Conservation (phyloP, 2,113 vertebrate genomes). For the Gasterosteus nipponicus region DNA sequence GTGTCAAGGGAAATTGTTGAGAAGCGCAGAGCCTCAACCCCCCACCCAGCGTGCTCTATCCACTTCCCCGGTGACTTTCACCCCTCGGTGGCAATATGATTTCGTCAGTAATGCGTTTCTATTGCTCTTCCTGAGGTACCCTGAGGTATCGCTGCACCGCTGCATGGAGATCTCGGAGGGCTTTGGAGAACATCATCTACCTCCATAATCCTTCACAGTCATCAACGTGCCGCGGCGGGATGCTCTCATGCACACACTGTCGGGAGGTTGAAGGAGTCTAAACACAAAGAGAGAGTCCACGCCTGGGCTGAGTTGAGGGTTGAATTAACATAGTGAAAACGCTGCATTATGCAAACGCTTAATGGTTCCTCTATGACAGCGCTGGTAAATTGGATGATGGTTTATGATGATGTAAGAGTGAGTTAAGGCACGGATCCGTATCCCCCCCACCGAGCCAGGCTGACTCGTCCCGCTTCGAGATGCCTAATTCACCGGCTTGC, state of each 20-base stretch:
- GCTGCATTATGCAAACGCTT: conserved; percentile 78
- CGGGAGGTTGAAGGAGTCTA: conserved; percentile 36
- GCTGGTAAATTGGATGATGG: conserved; percentile 74
- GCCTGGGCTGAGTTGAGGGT: conserved; percentile 35
- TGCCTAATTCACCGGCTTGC: conserved; percentile 14
- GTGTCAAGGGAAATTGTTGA: conserved; percentile 46
- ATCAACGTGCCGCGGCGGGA: conserved; percentile 41
- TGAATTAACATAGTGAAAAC: conserved; percentile 75
- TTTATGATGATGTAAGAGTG: conserved; percentile 76
- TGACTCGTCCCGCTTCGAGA: conserved; percentile 34
- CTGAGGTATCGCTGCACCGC: conserved; percentile 43
- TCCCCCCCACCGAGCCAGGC: conserved; percentile 4
- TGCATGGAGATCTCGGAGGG: conserved; percentile 53
- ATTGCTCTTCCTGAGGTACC: conserved; percentile 61
- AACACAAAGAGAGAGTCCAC: conserved; percentile 41
- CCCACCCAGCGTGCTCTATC: conserved; percentile 36
- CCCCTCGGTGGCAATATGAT: conserved; percentile 62
- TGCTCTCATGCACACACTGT: conserved; percentile 58
- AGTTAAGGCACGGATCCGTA: conserved; percentile 59
- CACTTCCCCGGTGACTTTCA: conserved; percentile 63
- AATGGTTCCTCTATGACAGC: conserved; percentile 67
- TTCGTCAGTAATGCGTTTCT: conserved; percentile 69
- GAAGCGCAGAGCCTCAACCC: conserved; percentile 24
- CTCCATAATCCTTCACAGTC: conserved; percentile 61
- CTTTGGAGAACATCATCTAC: conserved; percentile 67